Evolutionary conservation across 2,888 invertebrate genomes (phyloP), one percentile per base, ranked within the genome.

Genomic region (Archaeoteleia sp.): DNA sequence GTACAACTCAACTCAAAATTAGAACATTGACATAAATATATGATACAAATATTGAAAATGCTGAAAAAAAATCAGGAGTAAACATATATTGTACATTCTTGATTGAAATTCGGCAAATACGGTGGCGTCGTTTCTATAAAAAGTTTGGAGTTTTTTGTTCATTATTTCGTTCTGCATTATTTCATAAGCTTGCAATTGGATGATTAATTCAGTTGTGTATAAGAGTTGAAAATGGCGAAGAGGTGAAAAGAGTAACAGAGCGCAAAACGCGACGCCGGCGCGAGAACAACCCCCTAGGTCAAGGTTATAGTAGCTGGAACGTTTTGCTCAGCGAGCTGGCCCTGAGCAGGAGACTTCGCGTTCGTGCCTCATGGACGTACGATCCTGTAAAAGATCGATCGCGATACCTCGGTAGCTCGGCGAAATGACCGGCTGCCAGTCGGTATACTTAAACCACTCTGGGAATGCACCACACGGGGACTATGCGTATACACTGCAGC

Each of bases 221-320:
- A 37, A 35, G 34, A 48, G 46, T 40, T 25, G 46, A 34, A 62
- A 42, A 48, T 40, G 48, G 48, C 54, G 12, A 17, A 9, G 14
- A 15, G 48, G 14, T 48, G 48, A 49, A 62, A 42, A 42, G 42
- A 42, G 48, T 48, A 17, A 20, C 70, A 37, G 25, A 3, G 12
- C 40, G 12, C 48, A n/a, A n/a, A n/a, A 55, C 76, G 79, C 76
- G 80, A 82, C 82, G 82, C 82, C 81, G 82, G 82, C 83, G 83
- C 82, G 82, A 74, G 78, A 77, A 78, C 72, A 76, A 75, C 78
- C 75, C 74, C 78, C 74, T 81, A 81, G 83, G 83, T 82, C 82
- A 83, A 83, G 82, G 83, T 82, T 78, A 57, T 55, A 37, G 58
- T 48, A 14, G 60, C 54, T 42, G 58, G 23, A 54, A 54, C 53